Percentiles rank a stretch among this genome's conserved stretches.
These are phyloP conservation scores for Andrena trimmerana DNA, from an alignment of 2,888 invertebrate species.

Conservation along the genomic window DNA sequence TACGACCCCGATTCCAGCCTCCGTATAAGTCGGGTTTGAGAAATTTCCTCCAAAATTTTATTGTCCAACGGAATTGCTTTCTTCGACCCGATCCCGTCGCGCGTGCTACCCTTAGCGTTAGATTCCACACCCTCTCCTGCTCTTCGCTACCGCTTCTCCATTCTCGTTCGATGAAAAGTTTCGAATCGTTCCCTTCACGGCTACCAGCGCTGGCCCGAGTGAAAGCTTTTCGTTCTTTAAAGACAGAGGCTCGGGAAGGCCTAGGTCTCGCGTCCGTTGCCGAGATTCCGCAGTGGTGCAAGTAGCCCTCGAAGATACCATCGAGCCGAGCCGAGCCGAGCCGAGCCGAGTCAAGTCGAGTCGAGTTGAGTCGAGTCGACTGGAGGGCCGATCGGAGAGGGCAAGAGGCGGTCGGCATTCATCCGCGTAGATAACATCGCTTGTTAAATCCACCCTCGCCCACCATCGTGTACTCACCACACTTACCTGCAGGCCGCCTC, in stretches of 20 bases:
- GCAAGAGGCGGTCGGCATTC: slow-evolving; percentile 79
- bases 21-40: slow-evolving; percentile 56
- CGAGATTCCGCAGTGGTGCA: slow-evolving; percentile 67
- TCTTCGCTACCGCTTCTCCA: background rate
- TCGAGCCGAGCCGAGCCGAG: slow-evolving; percentile 60
- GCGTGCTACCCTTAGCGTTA: background rate
- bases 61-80: slow-evolving; percentile 62
- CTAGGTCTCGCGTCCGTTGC: slow-evolving; percentile 32
- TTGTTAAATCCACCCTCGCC: slow-evolving; percentile 82
- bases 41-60: slow-evolving; percentile 70
- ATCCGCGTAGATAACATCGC: slow-evolving; percentile 84
- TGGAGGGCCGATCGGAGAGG: slow-evolving; percentile 62
- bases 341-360: background rate
- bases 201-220: background rate
- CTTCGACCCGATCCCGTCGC: slow-evolving; percentile 28
- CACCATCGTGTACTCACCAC: slow-evolving; percentile 70
- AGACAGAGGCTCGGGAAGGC: slow-evolving; percentile 36
- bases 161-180: slow-evolving; percentile 1
- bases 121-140: too few species aligned
- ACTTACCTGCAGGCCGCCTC: slow-evolving; percentile 74
- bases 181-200: slow-evolving; percentile 6
- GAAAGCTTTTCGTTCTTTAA: slow-evolving; percentile 16
- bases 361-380: slow-evolving; percentile 56
- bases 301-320: slow-evolving; percentile 72
- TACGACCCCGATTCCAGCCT: slow-evolving; percentile 59